Evolutionary conservation across 2,888 invertebrate species (phyloP), one percentile per base, ranked within the genome.

Genomic region (Therioaphis trifolii): DNA sequence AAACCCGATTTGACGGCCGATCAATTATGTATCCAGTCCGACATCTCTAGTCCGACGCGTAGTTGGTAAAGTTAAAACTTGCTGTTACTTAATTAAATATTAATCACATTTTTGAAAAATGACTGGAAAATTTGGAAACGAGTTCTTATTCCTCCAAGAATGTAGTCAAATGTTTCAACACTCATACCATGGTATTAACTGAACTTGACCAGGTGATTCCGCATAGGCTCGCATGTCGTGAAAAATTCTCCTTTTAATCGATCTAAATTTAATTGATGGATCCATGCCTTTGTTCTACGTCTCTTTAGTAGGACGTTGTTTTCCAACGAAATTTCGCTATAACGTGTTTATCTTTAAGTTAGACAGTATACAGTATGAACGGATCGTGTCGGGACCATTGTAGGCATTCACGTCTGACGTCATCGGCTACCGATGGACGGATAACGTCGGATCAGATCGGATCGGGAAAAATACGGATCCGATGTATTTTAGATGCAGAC

Each of bases 341-440:
- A 40, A 24, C 68, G 43, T 43, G 40, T 68, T 68, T 68, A 68
- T n/a, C 68, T 43, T 21, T 40, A 43, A 68, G 35, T 35, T 35
- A 35, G 7, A 35, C 18, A 66, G 66, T 27, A 61, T 61, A 14
- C 49, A 68, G 68, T 68, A n/a, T 68, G 21, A 68, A 68, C 43
- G 43, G 68, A 68, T 68, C 14, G 43, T 21, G 68, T 68, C 43
- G 43, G 43, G 43, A 68, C 21, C 43, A 68, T 12, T 68, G 68
- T 68, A 68, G 43, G 21, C 15, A 68, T 4, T 68, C 43, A 40
- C 21, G 43, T 68, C 43, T 21, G 40, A 4, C 43, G 68, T 43
- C 43, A 49, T 24, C 21, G 68, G 68, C 40, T 43, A 21, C 21
- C 40, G 21, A 68, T 15, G 0, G 15, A 5, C 68, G 68, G 68